A percentile compares a stretch with the other conserved stretches of the same genome.
These are phyloP conservation scores for Ephydatia muelleri DNA, from an alignment of 37 sponge, comb jelly and placozoan genomes.

Conservation along the genomic window DNA sequence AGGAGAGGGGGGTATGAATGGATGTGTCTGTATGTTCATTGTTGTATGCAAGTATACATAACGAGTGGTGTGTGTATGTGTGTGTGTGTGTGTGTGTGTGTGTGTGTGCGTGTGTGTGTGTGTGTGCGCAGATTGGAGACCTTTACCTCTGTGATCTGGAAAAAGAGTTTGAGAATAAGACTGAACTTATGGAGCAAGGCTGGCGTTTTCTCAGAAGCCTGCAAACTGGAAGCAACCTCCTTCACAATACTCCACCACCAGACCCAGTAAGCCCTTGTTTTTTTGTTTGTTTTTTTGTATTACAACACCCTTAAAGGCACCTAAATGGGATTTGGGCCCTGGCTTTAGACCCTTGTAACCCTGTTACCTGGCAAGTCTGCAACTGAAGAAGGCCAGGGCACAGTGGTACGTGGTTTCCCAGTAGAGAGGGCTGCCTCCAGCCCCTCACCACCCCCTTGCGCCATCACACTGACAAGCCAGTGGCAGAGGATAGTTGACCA, in stretches of 20 bases:
- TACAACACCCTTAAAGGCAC: neutral
- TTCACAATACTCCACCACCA: neutral
- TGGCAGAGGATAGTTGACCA: constrained; percentile 51
- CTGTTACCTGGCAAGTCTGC: constrained; percentile 8
- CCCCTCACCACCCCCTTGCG: neutral
- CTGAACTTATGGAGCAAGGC: constrained; percentile 10
- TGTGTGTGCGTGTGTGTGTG: constrained; percentile 36
- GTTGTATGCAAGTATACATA: too few relatives aligned
- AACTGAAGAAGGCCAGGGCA: neutral
- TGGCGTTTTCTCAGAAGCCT: neutral
- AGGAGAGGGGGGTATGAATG: neutral
- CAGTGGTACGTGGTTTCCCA: neutral
- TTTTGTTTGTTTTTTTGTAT: neutral
- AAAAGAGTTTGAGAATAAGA: constrained; percentile 16
- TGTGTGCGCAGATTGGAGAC: constrained; percentile 27
- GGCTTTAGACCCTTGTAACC: constrained; percentile 4
- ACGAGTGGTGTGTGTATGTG: constrained; percentile 23
- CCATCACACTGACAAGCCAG: neutral
- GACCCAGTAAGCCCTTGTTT: constrained; percentile 21
- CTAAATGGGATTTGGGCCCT: neutral
- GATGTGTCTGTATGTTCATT: too few relatives aligned
- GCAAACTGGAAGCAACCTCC: neutral
- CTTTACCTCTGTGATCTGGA: constrained; percentile 26
- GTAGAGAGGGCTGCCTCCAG: neutral
- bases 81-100: constrained; percentile 40